A percentile compares a stretch with the other conserved stretches of the same genome.
Conservation (phyloP, 64 coral and sea anemone genomes). For the Cladopsammia gracilis region DNA sequence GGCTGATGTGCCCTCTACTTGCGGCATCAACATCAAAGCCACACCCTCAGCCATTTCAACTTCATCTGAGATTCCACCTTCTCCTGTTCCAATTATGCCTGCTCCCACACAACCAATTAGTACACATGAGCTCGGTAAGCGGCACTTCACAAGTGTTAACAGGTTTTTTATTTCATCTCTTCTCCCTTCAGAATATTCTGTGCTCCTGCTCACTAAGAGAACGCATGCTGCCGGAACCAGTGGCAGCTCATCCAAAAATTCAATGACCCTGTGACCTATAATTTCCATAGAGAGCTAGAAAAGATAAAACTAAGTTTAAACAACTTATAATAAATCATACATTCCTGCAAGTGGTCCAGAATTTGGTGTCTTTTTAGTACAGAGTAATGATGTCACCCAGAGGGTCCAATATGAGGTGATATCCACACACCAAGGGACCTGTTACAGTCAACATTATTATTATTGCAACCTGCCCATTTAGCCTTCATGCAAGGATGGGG, state of each 20-base stretch:
- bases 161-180: constrained; percentile 91
- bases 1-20: constrained; percentile 74
- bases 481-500: too few species aligned
- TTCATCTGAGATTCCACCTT: constrained; percentile 74
- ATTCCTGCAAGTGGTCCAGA: too few species aligned
- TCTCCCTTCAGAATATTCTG: constrained; percentile 66
- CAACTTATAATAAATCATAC: too few species aligned
- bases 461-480: too few species aligned
- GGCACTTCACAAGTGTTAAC: constrained; percentile 57
- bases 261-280: constrained; percentile 52
- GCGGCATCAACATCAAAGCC: constrained; percentile 86
- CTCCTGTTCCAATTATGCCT: constrained; percentile 78
- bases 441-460: too few species aligned
- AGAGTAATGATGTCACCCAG: too few species aligned
- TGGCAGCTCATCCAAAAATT: constrained; percentile 80
- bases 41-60: constrained; percentile 86
- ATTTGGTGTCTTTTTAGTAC: too few species aligned
- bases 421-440: too few species aligned
- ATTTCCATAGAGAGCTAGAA: constrained; percentile 90
- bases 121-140: constrained; percentile 74
- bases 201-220: constrained; percentile 83
- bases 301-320: background rate
- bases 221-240: constrained; percentile 82
- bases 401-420: too few species aligned
- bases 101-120: constrained; percentile 83